Evolutionary conservation across 2,797 vertebrate species (phyloP), one percentile per base, ranked within the genome.

Genomic region (Ctenochaetus hawaiiensis): DNA sequence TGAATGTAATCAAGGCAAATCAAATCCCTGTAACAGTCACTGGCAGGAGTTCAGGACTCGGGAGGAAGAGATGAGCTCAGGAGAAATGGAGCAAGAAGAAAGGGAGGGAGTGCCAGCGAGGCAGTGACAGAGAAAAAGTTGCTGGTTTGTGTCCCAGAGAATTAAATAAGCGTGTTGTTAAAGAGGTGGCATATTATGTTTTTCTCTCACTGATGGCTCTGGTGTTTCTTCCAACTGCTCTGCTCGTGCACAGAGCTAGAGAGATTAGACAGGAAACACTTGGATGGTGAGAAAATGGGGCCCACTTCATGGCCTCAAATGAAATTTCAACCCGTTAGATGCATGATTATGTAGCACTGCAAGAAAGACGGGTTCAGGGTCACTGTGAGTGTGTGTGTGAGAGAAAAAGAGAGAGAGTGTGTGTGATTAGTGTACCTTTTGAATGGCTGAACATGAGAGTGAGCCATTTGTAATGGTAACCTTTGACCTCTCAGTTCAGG

Each of bases 381-480:
- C 78, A 68, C 54, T 41, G 8, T 41, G 53, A 51, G 53, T 69
- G 67, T 51, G 69, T 63, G 37, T 56, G 77, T 66, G 39, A 41
- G 39, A 41, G 39, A 41, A 12, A 41, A 12, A 41, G 39, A 12
- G 39, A 11, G 39, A 41, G 39, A 41, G 39, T 9, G 39, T 41
- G 34, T 56, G 77, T 64, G 81, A 90, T 88, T 83, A 77, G 72
- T 72, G 67, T 44, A 75, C 52, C 75, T 61, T 66, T 67, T 85
- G 69, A 78, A 77, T 67, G 75, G 67, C 53, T 73, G 72, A 86
- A 91, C 77, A 82, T 93, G 92, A 93, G 90, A 91, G 58, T 75
- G 64, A 80, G 83, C 82, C 88, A 91, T 93, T 92, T 90, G 89
- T 86, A 92, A 87, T 86, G 84, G 66, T 92, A 88, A 91, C 90